Conservation (phyloP, 2,113 vertebrate species). For the Chaenocephalus aceratus region DNA sequence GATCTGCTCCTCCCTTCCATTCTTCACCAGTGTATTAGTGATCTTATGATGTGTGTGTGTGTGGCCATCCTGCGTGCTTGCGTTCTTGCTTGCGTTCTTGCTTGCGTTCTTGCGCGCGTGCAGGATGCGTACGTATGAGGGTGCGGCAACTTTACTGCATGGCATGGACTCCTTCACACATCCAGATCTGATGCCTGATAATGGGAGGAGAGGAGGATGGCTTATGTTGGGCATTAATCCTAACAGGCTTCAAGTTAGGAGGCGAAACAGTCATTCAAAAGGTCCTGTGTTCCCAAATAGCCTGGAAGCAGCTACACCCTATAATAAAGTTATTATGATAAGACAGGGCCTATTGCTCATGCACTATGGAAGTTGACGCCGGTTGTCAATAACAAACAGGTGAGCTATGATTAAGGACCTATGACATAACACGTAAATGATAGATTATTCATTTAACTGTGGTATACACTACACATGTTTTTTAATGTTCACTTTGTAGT, state of each 20-base stretch:
- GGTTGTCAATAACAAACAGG: slow-evolving; percentile 22
- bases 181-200: slow-evolving; percentile 51
- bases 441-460: neutral
- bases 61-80: slow-evolving; percentile 51
- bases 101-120: slow-evolving; percentile 65
- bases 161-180: slow-evolving; percentile 61
- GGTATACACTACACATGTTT: neutral
- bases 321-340: slow-evolving; percentile 18
- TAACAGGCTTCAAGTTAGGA: neutral
- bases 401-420: neutral
- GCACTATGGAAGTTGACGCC: slow-evolving; percentile 28
- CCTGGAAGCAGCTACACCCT: slow-evolving; percentile 16
- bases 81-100: slow-evolving; percentile 63
- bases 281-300: no score
- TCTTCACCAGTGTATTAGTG: slow-evolving; percentile 22
- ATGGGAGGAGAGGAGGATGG: neutral
- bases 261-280: neutral
- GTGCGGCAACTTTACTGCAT: slow-evolving; percentile 81
- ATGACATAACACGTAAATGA: neutral
- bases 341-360: neutral
- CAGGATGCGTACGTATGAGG: slow-evolving; percentile 70
- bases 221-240: neutral
- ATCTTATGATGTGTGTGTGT: slow-evolving; percentile 22
- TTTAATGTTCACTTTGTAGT: neutral
- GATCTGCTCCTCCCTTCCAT: slow-evolving; percentile 20